phyloP scores from a whole-genome alignment of 1,140 invertebrate genomes.

The Neomicropteryx cornuta region DNA sequence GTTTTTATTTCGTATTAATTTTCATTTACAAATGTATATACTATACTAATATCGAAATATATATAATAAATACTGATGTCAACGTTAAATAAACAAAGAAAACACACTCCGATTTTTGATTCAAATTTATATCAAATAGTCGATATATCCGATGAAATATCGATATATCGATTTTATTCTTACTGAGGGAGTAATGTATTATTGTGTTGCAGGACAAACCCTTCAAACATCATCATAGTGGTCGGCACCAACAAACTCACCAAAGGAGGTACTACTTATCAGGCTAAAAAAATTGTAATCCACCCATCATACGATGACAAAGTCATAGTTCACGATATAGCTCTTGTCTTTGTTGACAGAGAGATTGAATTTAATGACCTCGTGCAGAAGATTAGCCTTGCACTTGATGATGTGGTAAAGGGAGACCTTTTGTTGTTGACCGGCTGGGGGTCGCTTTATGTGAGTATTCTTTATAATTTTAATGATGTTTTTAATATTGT shows the following conservation, averaged over 20 bases:
- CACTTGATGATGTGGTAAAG: conserved; percentile 26
- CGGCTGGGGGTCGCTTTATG: conserved; percentile 24
- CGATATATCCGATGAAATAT: too few species aligned
- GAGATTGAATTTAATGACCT: conserved; percentile 28
- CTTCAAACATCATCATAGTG: conserved; percentile 27
- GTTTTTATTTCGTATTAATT: too few species aligned
- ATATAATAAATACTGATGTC: too few species aligned
- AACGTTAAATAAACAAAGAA: too few species aligned
- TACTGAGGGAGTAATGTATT: neutral
- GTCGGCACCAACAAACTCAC: conserved; percentile 34
- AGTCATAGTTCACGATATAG: conserved; percentile 30
- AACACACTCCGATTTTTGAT: too few species aligned
- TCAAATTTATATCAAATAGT: too few species aligned
- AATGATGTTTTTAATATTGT: neutral
- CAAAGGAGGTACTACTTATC: conserved; percentile 22
- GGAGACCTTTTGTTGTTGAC: conserved; percentile 27
- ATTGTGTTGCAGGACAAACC: conserved; percentile 22
- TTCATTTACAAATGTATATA: too few species aligned
- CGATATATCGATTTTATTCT: too few species aligned
- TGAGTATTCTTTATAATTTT: neutral
- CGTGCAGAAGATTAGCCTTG: conserved; percentile 30
- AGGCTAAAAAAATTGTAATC: conserved; percentile 22
- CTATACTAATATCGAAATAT: too few species aligned
- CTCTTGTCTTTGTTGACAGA: conserved; percentile 27
- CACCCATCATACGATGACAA: conserved; percentile 29